Conservation (phyloP, 2,113 vertebrate genomes). For the Isurus oxyrinchus region DNA sequence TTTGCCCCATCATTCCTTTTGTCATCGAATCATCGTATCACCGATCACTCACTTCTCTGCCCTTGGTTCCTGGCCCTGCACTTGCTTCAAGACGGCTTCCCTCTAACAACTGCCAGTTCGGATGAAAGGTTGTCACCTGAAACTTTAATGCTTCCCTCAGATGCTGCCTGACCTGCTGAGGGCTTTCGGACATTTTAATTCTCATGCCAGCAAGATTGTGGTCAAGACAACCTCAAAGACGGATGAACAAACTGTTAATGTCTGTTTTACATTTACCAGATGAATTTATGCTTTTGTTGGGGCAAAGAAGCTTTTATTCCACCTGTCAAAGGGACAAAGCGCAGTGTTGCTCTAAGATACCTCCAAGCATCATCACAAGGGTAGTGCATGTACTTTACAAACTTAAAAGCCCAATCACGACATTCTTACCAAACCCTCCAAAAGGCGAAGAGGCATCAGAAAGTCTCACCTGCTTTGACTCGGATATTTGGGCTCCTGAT, state of each 20-base stretch:
- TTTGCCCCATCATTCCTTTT: no score
- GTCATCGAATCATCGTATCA: no score
- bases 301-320: neutral
- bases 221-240: neutral
- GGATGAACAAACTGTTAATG: neutral
- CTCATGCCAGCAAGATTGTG: no score
- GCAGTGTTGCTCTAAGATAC: neutral
- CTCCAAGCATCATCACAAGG: neutral
- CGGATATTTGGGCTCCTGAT: slow-evolving; percentile 97
- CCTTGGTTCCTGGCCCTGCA: no score
- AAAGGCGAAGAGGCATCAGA: neutral
- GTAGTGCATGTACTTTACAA: neutral
- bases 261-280: neutral
- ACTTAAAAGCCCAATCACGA: neutral
- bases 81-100: no score
- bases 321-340: neutral
- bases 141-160: neutral
- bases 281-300: neutral
- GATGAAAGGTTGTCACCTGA: neutral
- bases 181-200: neutral
- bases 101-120: no score
- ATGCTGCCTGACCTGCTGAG: neutral
- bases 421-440: neutral
- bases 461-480: slow-evolving; percentile 85
- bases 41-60: no score